Percentiles rank a stretch among this genome's conserved stretches.
Evolutionary conservation across 35 echinoderm and acorn worm species (phyloP).

Genomic region (Ophioderma brevispina): DNA sequence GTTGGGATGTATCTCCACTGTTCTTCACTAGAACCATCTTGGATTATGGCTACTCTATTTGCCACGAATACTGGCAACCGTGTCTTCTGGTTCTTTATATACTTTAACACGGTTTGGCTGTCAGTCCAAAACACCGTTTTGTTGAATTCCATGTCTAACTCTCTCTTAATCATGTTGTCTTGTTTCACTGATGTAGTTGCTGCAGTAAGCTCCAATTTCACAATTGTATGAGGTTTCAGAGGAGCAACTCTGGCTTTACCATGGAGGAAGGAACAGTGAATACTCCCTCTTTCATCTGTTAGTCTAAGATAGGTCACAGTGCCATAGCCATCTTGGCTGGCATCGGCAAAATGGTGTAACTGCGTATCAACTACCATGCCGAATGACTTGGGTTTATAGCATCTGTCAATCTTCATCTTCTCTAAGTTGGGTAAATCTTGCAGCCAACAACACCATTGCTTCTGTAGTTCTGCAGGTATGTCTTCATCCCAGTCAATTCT

Average conservation of each 20-base stretch:
- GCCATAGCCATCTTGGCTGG: constrained; percentile 45
- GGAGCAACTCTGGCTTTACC: constrained; percentile 61
- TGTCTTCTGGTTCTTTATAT: constrained; percentile 49
- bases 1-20: constrained; percentile 14
- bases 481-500: too few species aligned
- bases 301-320: constrained; percentile 47
- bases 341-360: too few species aligned
- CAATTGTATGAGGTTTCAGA: constrained; percentile 42
- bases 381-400: too few species aligned
- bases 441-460: too few species aligned
- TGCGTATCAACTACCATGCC: too few species aligned
- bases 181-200: constrained; percentile 44
- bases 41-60: constrained; percentile 30
- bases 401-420: too few species aligned
- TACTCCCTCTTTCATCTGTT: constrained; percentile 22
- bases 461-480: too few species aligned
- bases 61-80: constrained; percentile 65
- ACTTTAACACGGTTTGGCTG: too few species aligned
- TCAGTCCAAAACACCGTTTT: constrained; percentile 69
- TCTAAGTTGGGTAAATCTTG: too few species aligned
- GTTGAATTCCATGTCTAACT: constrained; percentile 33
- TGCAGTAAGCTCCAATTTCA: constrained; percentile 45
- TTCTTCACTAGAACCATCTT: constrained; percentile 10
- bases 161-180: constrained; percentile 15
- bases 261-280: constrained; percentile 49